Evolutionary conservation across 2,113 vertebrate genomes (phyloP), one percentile per base, ranked within the genome.

Genomic region (Ptychochromis oligacanthus): DNA sequence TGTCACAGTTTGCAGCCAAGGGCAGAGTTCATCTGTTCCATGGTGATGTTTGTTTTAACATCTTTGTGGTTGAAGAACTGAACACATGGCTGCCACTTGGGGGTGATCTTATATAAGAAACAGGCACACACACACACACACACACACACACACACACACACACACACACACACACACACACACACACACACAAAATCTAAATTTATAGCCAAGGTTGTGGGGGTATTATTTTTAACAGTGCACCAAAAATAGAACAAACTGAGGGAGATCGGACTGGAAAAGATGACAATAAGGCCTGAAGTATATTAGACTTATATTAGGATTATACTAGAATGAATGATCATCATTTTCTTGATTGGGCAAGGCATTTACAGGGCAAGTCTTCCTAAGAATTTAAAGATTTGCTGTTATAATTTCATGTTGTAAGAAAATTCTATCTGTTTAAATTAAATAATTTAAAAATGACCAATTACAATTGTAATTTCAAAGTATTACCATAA

Each of bases 71-170:
- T 79, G 76, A 70, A 92, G 78, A 77, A 26, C 9, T 65, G 13
- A 80, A 65, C 88, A 90, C 81, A 84, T 92, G 90, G 84, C 81
- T 72, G 82, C 88, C 86, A 86, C 80, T 85, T 75, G 75, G 61
- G 60, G 76, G 22, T 78, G 55, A 84, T 57, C 24, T 62, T 34
- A 18, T 59, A 72, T 17, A 8, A 85, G 89, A 83, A 65, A n/a
- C 17, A 65, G 1, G n/a, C n/a, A n/a, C n/a, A n/a, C n/a, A n/a
- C n/a, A n/a, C n/a, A n/a, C n/a, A n/a, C n/a, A n/a, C n/a, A n/a
- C n/a, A n/a, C n/a, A n/a, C n/a, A n/a, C n/a, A n/a, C n/a, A n/a
- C n/a, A n/a, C n/a, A n/a, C n/a, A n/a, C n/a, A n/a, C n/a, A n/a
- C n/a, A n/a, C n/a, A n/a, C n/a, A n/a, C n/a, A n/a, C n/a, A n/a